These are phyloP conservation scores for Trachurus trachurus DNA, from an alignment of 2,797 vertebrate genomes.

Conservation along the genomic window DNA sequence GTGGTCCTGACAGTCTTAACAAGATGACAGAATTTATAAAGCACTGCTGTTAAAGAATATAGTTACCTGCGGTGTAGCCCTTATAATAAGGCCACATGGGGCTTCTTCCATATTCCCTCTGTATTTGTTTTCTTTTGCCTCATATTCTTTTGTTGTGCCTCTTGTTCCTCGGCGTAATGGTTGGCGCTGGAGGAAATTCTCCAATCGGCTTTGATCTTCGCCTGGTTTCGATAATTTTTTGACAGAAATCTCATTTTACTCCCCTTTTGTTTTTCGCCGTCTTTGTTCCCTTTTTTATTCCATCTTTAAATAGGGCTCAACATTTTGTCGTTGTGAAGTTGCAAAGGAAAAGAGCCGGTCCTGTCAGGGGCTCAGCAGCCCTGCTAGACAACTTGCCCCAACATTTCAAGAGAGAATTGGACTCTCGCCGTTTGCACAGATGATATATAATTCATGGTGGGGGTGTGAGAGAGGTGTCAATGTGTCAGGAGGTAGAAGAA, in stretches of 20 bases:
- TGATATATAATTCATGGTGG: constrained; percentile 89
- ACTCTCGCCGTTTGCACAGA: constrained; percentile 84
- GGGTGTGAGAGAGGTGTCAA: constrained; percentile 89
- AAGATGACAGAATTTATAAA: constrained; percentile 95
- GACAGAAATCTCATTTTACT: constrained; percentile 78
- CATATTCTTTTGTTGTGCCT: constrained; percentile 86
- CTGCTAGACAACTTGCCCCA: constrained; percentile 86
- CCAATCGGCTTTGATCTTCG: constrained; percentile 80
- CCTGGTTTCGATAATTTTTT: constrained; percentile 84
- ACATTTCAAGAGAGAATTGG: constrained; percentile 88
- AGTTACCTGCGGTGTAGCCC: constrained; percentile 90
- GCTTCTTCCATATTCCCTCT: constrained; percentile 86
- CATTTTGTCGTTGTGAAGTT: constrained; percentile 78
- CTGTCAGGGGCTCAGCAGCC: constrained; percentile 79
- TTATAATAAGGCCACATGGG: constrained; percentile 94
- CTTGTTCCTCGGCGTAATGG: constrained; percentile 82
- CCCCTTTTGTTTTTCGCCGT: constrained; percentile 66
- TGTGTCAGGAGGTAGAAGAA: constrained; percentile 87
- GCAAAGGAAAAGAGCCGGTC: constrained; percentile 76
- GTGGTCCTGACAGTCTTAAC: constrained; percentile 90
- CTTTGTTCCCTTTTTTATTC: constrained; percentile 68
- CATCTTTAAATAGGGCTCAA: constrained; percentile 70
- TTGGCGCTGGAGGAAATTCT: constrained; percentile 82
- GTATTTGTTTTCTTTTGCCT: constrained; percentile 87
- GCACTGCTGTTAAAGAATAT: constrained; percentile 85